Conservation (phyloP, 2,113 vertebrate genomes). For the Pygoscelis antarcticus region DNA sequence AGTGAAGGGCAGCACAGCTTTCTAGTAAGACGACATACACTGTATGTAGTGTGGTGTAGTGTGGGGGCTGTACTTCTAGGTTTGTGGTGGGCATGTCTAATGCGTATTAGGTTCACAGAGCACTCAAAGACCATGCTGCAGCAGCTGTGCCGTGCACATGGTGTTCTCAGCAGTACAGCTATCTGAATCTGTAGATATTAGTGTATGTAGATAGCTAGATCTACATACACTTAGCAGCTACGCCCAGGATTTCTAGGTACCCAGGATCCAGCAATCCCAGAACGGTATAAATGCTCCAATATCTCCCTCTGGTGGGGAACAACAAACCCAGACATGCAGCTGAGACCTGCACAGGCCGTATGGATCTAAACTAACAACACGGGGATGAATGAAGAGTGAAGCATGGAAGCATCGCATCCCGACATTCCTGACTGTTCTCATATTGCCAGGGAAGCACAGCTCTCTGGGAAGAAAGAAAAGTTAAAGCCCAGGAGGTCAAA, state of each 20-base stretch:
- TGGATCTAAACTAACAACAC: background rate
- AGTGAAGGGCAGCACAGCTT: background rate
- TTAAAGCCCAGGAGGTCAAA: background rate
- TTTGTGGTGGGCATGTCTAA: background rate
- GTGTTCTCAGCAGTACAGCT: background rate
- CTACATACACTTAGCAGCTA: background rate
- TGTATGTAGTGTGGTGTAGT: fast-evolving
- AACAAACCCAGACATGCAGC: background rate
- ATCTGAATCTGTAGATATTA: background rate
- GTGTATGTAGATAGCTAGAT: background rate
- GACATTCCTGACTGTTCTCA: background rate
- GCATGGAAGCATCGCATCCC: background rate
- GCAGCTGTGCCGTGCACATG: background rate
- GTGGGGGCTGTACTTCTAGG: background rate
- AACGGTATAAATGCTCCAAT: background rate
- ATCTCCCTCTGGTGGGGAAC: slow-evolving; percentile 3
- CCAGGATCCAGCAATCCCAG: background rate
- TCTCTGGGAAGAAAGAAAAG: background rate
- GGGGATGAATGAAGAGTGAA: fast-evolving
- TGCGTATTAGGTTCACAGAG: background rate
- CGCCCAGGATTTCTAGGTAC: background rate
- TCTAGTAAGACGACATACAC: background rate
- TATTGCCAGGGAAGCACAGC: background rate
- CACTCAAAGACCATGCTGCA: background rate
- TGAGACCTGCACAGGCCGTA: background rate